Base-by-base conservation (phyloP, 2,888 invertebrate genomes). In the Gnatocerus cornutus region DNA sequence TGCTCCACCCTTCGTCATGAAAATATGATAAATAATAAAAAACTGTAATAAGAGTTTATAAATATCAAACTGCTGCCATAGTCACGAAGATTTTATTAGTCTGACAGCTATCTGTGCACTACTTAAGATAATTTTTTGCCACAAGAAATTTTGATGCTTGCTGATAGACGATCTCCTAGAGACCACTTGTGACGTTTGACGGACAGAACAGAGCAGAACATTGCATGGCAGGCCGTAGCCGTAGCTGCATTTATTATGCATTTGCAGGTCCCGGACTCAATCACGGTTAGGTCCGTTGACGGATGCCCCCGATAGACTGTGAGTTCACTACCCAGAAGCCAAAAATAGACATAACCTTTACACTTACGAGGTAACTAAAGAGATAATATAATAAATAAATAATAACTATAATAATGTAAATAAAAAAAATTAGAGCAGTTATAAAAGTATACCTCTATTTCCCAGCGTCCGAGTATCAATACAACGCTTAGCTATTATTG, bases 261-360 rank as follows among this genome's bases (percentile, higher is more conserved):
- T 75, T 73, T 71, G 74, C 65, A 69, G 77, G 78, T 71, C 73
- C 77, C 77, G 73, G 76, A 77, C 78, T 78, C 79, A 78, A 81
- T 80, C 79, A 79, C 78, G 73, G 76, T 75, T 76, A 71, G 69
- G 71, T 73, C 68, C 77, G 77, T 73, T 78, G 79, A 78, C 78
- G 79, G 77, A 77, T 77, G 73, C 69, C 71, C 69, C 66, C 71
- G 74, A 76, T 73, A 71, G 74, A 73, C 71, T 69, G 73, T 68
- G 73, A 72, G 43, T 41, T 53, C 13, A 52, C 59, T 53, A 53
- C 16, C 53, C 53, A 41, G 53, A 43, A 63, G 59, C 56, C 56
- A 69, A 63, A 72, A 69, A 71, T 66, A 69, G 72, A 63, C 69
- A 55, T 68, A 64, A 68, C 59, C 71, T 71, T 71, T 68, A 13